These are phyloP conservation scores for Tetranychus truncatus DNA, from an alignment of 2,888 invertebrate species.

Conservation along the genomic window DNA sequence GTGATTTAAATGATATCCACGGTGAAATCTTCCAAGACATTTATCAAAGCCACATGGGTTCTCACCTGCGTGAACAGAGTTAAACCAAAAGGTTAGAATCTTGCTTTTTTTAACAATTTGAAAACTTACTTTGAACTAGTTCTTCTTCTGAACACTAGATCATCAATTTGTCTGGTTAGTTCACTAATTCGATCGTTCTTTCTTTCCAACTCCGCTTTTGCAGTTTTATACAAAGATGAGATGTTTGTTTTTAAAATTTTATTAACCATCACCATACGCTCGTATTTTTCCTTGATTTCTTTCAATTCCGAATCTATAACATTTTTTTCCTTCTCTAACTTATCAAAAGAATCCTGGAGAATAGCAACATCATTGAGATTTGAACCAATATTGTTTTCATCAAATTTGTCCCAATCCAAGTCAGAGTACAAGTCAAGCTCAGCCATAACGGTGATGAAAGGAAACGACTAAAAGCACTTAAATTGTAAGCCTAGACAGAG, in stretches of 20 bases:
- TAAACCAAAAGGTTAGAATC: slow-evolving; percentile 28
- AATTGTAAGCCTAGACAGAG: no score
- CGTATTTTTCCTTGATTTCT: slow-evolving; percentile 3
- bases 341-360: neutral
- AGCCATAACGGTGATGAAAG: neutral
- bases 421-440: neutral
- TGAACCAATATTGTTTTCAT: neutral
- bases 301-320: neutral
- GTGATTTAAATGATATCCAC: slow-evolving; percentile 66
- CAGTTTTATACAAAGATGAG: slow-evolving; percentile 22
- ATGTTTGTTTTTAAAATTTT: slow-evolving; percentile 19
- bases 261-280: neutral
- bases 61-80: slow-evolving; percentile 69
- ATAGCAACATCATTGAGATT: slow-evolving; percentile 6
- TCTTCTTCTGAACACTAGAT: slow-evolving; percentile 11
- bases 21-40: slow-evolving; percentile 58
- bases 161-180: slow-evolving; percentile 15
- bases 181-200: slow-evolving; percentile 15
- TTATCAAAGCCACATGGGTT: slow-evolving; percentile 65
- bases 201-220: slow-evolving; percentile 19
- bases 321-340: neutral
- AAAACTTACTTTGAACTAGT: no score
- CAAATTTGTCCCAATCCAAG: neutral
- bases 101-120: no score
- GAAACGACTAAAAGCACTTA: no score